These are phyloP conservation scores for Chiroxiphia lanceolata DNA, from an alignment of 2,797 vertebrate species.

Conservation along the genomic window DNA sequence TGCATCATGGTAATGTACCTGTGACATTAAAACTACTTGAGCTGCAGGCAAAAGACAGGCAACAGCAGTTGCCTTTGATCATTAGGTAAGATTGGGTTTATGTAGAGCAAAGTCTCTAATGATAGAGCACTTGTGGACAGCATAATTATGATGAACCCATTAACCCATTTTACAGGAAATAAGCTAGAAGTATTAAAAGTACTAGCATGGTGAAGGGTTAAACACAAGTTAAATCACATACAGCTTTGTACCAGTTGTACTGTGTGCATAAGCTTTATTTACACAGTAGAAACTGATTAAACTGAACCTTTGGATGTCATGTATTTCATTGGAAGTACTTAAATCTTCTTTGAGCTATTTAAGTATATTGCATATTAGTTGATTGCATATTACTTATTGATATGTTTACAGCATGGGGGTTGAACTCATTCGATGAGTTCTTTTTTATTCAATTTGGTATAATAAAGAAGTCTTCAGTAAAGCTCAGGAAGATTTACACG, in stretches of 20 bases:
- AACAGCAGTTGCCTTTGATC: not conserved
- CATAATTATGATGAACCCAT: not conserved
- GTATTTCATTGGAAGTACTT: not conserved
- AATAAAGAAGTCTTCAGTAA: not conserved
- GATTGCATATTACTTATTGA: not conserved
- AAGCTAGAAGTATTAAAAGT: not conserved
- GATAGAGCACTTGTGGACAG: not conserved
- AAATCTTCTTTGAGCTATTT: not conserved
- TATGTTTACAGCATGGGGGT: not conserved
- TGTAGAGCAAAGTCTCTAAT: not conserved
- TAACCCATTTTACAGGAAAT: not conserved
- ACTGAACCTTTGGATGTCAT: not conserved
- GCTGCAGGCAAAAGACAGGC: not conserved
- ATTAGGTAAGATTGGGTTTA: not conserved
- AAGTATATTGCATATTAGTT: not conserved
- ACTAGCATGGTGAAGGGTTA: not conserved
- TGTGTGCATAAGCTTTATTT: conserved; percentile 16
- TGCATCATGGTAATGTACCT: not conserved
- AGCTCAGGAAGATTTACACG: not conserved
- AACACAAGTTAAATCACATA: not conserved
- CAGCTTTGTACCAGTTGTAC: not conserved
- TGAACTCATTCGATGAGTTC: not conserved
- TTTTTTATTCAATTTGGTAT: not conserved
- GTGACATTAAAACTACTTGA: not conserved
- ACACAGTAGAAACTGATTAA: not conserved